Base-by-base conservation (phyloP, 2,797 vertebrate genomes). In the Acanthiza pusilla region DNA sequence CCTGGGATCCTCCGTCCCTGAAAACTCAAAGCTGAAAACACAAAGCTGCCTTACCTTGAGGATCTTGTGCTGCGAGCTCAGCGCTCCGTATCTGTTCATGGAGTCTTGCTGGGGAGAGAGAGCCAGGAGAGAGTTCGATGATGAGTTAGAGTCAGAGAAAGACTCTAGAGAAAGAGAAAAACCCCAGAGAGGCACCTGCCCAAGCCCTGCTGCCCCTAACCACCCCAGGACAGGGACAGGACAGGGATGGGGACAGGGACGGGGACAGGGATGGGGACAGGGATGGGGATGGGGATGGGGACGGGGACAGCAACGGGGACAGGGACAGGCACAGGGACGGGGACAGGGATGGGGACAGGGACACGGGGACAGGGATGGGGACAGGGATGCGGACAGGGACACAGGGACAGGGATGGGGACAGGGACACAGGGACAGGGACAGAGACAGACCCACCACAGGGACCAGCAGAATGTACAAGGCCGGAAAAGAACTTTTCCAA, bases 21-120 rank as follows among this genome's bases (percentile, higher is more conserved):
- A 20, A 11, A 0, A 45, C 38, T 9, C 30, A 32, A 8, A 7
- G 18, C 30, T 29, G 38, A n/a, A 11, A 0, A 45, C 38, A 10
- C 30, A 32, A 8, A 7, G 18, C 30, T 29, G 38, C n/a, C 88
- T 97, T 94, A 98, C 98, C 97, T 98, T 98, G 54, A 98, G 94
- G 48, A 98, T 98, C 91, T 97, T 98, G 93, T 98, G 97, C 92
- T 98, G 97, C 18, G 98, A 98, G 9, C 97, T 98, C 38, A 98
- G 96, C 16, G 97, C 97, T 9, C 97, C 97, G 0, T 98, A 98
- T 86, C 97, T 96, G 95, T 98, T 98, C 97, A 98, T 97, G 22
- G 98, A 97, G 43, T 98, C 97, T 97, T 98, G 98, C 98, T 98
- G 97, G 45, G 88, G 85, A 55, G 51, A 54, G 25, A 47, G 5